Evolutionary conservation across 1,140 invertebrate species (phyloP).

Genomic region (Zaprionus taronus): DNA sequence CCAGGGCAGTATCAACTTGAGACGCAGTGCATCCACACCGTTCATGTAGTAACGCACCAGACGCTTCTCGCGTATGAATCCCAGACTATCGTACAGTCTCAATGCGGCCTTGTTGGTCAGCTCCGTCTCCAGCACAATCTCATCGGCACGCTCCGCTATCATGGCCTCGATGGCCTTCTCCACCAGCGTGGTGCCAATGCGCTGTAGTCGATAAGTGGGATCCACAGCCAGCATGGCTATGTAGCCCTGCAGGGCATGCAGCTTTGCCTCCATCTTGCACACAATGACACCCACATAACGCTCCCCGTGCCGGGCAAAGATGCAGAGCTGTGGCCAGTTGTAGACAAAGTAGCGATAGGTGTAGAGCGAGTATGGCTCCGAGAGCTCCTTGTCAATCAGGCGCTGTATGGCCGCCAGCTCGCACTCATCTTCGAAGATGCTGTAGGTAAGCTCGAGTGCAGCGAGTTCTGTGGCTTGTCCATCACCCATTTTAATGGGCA

Average conservation of each 20-base stretch:
- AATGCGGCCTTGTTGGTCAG: conserved; percentile 98
- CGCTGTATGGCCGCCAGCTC: conserved; percentile 90
- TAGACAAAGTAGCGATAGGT: conserved; percentile 99
- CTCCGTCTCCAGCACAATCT: conserved; percentile 98
- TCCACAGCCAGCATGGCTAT: conserved; percentile 99
- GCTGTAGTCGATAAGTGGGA: conserved; percentile 94
- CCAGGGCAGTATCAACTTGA: conserved; percentile 95
- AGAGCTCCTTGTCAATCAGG: conserved; percentile 98
- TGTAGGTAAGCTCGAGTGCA: conserved; percentile 34
- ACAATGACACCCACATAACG: conserved; percentile 98
- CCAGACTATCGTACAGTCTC: conserved; percentile 97
- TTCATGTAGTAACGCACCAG: conserved; percentile 99
- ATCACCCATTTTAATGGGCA: background rate
- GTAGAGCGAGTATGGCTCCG: conserved; percentile 99
- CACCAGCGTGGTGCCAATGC: conserved; percentile 92
- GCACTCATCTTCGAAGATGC: conserved; percentile 41
- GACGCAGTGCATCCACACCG: conserved; percentile 97
- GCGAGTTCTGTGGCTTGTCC: background rate
- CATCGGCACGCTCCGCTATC: conserved; percentile 96
- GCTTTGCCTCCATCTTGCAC: conserved; percentile 94
- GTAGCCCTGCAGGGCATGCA: conserved; percentile 94
- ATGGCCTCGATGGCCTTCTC: conserved; percentile 92
- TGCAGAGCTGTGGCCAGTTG: conserved; percentile 99
- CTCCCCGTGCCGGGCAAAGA: conserved; percentile 93
- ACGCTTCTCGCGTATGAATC: conserved; percentile 98